phyloP scores from a whole-genome alignment of 2,113 vertebrate species.

The Oncorhynchus keta region DNA sequence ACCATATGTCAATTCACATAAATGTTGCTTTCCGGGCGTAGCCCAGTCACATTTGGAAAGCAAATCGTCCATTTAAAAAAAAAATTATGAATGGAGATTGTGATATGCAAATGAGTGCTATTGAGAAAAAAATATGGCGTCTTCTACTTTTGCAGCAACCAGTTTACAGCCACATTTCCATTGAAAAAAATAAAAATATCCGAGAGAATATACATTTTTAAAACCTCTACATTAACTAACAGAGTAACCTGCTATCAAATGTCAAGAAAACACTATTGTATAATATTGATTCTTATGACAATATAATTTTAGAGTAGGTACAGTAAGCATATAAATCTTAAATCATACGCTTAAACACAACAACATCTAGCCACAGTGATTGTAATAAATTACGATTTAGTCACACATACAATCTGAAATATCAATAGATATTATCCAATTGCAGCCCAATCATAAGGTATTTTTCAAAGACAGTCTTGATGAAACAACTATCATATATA shows the following conservation, averaged over 20 bases:
- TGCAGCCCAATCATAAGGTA: background rate
- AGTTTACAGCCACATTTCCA: conserved; percentile 32
- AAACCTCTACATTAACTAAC: background rate
- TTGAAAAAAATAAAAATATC: background rate
- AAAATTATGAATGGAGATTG: conserved; percentile 85
- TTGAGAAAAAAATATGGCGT: conserved; percentile 92
- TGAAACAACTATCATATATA: too few relatives aligned
- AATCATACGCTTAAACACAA: background rate
- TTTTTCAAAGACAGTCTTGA: background rate
- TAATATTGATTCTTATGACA: background rate
- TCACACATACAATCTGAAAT: background rate
- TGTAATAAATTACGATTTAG: too few relatives aligned
- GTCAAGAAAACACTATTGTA: background rate
- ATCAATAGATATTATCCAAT: background rate
- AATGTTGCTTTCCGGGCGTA: background rate
- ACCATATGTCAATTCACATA: background rate
- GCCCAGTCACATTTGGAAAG: background rate
- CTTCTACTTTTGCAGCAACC: conserved; percentile 72
- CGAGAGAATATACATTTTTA: background rate
- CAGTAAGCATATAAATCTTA: background rate
- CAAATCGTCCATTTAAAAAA: conserved; percentile 33
- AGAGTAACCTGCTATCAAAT: background rate
- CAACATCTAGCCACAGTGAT: too few relatives aligned
- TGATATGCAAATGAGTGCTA: conserved; percentile 95
- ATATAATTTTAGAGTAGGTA: background rate